Base-by-base conservation (phyloP, 2,113 vertebrate species). In the Eptesicus fuscus region DNA sequence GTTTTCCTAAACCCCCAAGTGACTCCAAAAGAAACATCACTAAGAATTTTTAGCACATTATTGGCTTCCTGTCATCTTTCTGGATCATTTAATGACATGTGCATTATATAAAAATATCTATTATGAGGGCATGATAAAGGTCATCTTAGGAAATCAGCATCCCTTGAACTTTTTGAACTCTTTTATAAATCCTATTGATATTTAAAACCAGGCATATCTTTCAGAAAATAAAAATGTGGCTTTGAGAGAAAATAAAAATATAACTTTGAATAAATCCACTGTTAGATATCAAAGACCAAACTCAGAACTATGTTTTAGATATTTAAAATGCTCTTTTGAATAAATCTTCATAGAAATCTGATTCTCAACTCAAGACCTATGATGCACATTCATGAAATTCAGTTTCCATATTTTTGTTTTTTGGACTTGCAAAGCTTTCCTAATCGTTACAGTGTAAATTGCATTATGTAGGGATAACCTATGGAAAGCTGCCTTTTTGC, bases 71-170 rank as follows among this genome's bases (percentile, higher is more conserved):
- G 47, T 74, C 91, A 92, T 56, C 44, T 5, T 77, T 78, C 86
- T 92, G 93, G 84, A 87, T 95, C 84, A 94, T 89, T 97, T 95
- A 97, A 95, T 97, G 89, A 44, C 88, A 94, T 95, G 51, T 84
- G 40, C 97, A 96, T 97, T 97, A 92, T 84, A 63, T 90, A 95
- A 96, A 13, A 96, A 63, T 61, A 89, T 47, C 76, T 94, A 95
- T 96, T 95, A 93, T 0, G 67, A 82, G 84, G 59, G 90, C 0
- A 67, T 85, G 53, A 95, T 63, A 73, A 83, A 97, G 91, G 83
- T 96, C 88, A 87, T 82, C 97, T 95, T 95, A 97, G 40, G 65
- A 96, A 97, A 96, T 91, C 18, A 83, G 73, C 84, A 69, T 94
- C 1, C 14, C 47, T 28, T 5, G 20, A 63, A 63, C 0, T 86